A percentile compares a stretch with the other conserved stretches of the same genome.
Evolutionary conservation across 2,797 vertebrate genomes (phyloP).

Genomic region (Simalia tracyae): DNA sequence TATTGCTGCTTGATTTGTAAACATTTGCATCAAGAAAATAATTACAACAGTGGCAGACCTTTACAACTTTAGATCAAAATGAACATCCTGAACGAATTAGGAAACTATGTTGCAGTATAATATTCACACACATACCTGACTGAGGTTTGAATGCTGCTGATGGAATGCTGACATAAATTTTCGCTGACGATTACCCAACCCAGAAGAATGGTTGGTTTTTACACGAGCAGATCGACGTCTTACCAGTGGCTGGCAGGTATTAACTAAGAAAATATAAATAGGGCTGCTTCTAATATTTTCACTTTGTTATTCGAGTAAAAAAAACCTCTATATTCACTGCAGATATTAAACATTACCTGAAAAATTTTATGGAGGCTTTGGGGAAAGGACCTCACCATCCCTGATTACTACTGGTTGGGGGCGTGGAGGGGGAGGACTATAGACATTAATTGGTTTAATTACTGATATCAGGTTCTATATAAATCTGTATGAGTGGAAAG

Average conservation of each 20-base stretch:
- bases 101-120: not conserved
- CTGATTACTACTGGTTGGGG: not conserved
- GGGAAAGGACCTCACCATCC: not conserved
- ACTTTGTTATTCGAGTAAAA: not conserved
- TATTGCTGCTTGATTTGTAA: not conserved
- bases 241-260: conserved; percentile 78
- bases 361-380: not conserved
- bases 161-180: conserved; percentile 90
- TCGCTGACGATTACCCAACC: conserved; percentile 84
- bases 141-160: conserved; percentile 87
- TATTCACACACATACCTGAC: conserved; percentile 81
- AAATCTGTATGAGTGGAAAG: not conserved
- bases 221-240: conserved; percentile 83
- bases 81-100: not conserved
- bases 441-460: not conserved
- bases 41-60: not conserved
- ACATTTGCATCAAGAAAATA: not conserved
- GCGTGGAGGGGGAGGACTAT: not conserved
- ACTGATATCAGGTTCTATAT: not conserved
- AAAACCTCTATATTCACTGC: not conserved
- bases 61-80: not conserved
- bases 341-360: not conserved
- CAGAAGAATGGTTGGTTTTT: conserved; percentile 82
- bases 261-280: conserved; percentile 74
- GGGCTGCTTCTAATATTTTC: not conserved